Percentiles rank a stretch among this genome's conserved stretches.
These are phyloP conservation scores for Montifringilla adamsi DNA, from an alignment of 2,113 vertebrate species.

Conservation along the genomic window DNA sequence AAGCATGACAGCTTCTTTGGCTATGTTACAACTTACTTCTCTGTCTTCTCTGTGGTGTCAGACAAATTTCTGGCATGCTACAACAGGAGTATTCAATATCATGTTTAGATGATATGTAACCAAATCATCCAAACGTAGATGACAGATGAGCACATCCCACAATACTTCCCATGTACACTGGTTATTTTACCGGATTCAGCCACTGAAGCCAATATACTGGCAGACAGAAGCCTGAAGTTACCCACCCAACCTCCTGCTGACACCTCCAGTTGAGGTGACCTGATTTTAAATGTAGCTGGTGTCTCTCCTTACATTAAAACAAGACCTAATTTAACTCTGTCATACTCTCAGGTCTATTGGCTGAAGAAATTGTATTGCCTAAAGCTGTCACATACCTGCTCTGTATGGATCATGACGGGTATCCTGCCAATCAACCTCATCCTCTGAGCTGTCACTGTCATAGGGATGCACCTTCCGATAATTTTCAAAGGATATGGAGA, in stretches of 20 bases:
- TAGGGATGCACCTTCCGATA: slow-evolving; percentile 93
- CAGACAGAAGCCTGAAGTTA: neutral
- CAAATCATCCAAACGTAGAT: neutral
- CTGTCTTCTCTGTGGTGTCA: neutral
- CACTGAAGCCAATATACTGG: neutral
- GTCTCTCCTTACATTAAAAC: neutral
- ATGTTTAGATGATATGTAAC: neutral
- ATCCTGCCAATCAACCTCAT: slow-evolving; percentile 98
- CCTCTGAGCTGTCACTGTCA: slow-evolving; percentile 94
- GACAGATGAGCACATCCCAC: neutral
- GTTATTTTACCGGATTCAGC: neutral
- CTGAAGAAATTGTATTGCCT: neutral
- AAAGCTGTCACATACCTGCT: slow-evolving; percentile 75
- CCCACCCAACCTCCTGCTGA: neutral
- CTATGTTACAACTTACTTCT: neutral
- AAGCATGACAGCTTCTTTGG: neutral
- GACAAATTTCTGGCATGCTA: neutral
- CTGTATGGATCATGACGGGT: slow-evolving; percentile 90
- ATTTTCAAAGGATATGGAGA: slow-evolving; percentile 98
- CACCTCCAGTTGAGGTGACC: neutral
- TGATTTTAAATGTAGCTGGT: neutral
- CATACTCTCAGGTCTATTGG: neutral
- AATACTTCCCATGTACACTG: neutral
- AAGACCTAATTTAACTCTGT: neutral
- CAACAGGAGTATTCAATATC: neutral